phyloP scores from a whole-genome alignment of 92 coral and sea anemone species.

The Heliopora coerulea region DNA sequence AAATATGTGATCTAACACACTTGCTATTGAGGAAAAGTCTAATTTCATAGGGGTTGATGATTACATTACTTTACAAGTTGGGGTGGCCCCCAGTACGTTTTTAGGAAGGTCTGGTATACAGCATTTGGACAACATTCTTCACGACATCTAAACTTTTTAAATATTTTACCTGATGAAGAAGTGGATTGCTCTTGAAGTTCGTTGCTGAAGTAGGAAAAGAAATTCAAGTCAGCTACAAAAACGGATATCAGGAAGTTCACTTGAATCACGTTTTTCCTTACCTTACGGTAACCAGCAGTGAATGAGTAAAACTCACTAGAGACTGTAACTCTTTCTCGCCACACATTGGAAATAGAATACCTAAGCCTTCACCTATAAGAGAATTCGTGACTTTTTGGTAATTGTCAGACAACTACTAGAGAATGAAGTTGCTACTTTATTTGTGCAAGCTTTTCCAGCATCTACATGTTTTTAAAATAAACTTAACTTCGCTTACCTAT shows the following conservation, averaged over 20 bases:
- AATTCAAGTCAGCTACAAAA: background rate
- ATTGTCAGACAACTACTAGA: no score
- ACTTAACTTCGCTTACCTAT: slow-evolving; percentile 58
- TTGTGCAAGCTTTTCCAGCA: no score
- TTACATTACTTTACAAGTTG: background rate
- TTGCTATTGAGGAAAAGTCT: no score
- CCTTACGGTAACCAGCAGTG: slow-evolving; percentile 62
- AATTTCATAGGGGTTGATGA: no score
- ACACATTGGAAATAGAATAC: slow-evolving; percentile 57
- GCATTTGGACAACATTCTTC: no score
- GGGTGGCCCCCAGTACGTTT: no score
- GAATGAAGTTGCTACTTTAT: no score
- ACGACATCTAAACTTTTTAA: no score
- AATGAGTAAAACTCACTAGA: slow-evolving; percentile 72
- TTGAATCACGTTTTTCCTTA: slow-evolving; percentile 28
- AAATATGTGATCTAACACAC: no score
- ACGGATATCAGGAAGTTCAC: background rate
- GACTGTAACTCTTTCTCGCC: slow-evolving; percentile 78
- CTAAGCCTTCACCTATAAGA: slow-evolving; percentile 73
- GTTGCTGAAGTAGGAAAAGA: slow-evolving; percentile 9
- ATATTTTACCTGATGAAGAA: slow-evolving; percentile 12
- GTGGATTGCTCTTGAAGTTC: slow-evolving; percentile 16
- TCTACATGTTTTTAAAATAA: no score
- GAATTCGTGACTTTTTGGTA: no score
- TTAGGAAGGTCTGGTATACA: no score